Evolutionary conservation across 1,140 invertebrate genomes (phyloP).

Genomic region (Stegodyphus dumicola): DNA sequence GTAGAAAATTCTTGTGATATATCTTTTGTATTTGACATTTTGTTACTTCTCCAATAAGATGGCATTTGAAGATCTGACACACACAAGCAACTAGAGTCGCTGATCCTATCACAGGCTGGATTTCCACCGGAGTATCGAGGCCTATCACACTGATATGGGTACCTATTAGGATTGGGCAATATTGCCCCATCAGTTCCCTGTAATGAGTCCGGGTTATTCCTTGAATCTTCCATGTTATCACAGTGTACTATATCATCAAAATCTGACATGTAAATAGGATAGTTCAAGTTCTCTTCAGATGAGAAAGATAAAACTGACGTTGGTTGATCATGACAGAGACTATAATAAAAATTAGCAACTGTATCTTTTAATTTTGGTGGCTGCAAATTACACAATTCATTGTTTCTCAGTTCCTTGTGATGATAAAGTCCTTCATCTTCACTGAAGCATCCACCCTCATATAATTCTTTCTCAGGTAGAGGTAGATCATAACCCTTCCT

Average conservation of each 20-base stretch:
- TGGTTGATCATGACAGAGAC: constrained; percentile 27
- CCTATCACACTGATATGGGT: constrained; percentile 13
- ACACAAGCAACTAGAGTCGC: constrained; percentile 22
- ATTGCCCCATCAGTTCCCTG: background rate
- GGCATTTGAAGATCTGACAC: background rate
- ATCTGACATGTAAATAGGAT: constrained; percentile 54
- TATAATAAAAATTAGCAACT: constrained; percentile 51
- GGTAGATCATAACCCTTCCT: constrained; percentile 5
- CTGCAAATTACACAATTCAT: background rate
- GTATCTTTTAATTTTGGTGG: constrained; percentile 32
- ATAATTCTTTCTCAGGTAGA: background rate
- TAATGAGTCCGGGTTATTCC: constrained; percentile 25
- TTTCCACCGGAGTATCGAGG: constrained; percentile 11
- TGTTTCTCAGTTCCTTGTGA: constrained; percentile 34
- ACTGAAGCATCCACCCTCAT: constrained; percentile 34
- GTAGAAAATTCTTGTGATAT: background rate
- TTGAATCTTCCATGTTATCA: constrained; percentile 56
- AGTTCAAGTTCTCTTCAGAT: constrained; percentile 51
- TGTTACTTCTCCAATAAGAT: constrained; percentile 7
- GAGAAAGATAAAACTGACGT: constrained; percentile 30
- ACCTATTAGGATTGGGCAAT: background rate
- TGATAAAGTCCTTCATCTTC: constrained; percentile 45
- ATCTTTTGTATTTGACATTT: constrained; percentile 3
- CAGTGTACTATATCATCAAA: constrained; percentile 56
- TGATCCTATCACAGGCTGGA: constrained; percentile 44